Conservation (phyloP, 2,888 invertebrate species). For the Papilio demoleus region DNA sequence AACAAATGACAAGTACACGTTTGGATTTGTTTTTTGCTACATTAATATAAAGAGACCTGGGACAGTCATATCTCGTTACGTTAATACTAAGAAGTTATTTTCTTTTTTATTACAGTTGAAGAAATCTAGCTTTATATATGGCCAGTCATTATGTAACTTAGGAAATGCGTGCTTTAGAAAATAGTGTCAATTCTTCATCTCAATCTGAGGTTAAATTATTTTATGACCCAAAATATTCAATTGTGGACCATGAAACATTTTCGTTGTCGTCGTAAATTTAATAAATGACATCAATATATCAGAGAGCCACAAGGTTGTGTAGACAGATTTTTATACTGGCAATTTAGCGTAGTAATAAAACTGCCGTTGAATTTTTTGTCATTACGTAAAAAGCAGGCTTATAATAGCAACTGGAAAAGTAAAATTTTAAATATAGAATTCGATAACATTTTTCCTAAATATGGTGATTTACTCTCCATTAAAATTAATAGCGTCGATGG, state of each 20-base stretch:
- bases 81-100: not conserved
- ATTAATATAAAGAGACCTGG: not conserved
- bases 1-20: not conserved
- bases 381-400: not conserved
- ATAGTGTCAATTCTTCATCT: conserved; percentile 13
- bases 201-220: not conserved
- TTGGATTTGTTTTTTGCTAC: not conserved
- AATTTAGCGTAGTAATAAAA: conserved; percentile 1
- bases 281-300: conserved; percentile 21
- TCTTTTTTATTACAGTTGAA: not conserved
- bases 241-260: conserved; percentile 25
- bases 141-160: conserved; percentile 4
- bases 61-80: not conserved
- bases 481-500: too few relatives aligned
- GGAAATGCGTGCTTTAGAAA: conserved; percentile 11
- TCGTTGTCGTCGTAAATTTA: conserved; percentile 30
- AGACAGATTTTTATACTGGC: conserved; percentile 28
- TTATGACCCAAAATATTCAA: conserved; percentile 16
- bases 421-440: not conserved
- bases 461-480: too few relatives aligned
- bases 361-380: not conserved
- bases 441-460: too few relatives aligned
- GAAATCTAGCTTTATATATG: conserved; percentile 25
- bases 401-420: not conserved
- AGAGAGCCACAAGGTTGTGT: conserved; percentile 11